These are phyloP conservation scores for Gambusia holbrooki DNA, from an alignment of 2,113 vertebrate genomes.

Conservation along the genomic window DNA sequence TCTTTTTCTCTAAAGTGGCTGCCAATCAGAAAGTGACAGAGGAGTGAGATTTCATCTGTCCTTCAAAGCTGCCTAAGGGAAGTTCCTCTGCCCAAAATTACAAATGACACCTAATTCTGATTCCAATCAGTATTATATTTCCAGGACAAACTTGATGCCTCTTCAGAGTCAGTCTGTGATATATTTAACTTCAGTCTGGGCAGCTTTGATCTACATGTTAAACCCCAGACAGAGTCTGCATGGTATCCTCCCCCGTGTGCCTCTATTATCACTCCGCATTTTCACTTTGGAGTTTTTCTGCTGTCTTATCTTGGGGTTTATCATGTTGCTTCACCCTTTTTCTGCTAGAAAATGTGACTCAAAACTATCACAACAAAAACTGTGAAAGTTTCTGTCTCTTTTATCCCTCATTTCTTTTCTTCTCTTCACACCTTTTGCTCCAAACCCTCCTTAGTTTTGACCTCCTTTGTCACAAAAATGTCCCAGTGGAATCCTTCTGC, in stretches of 20 bases:
- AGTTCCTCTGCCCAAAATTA: conserved; percentile 20
- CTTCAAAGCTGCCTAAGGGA: conserved; percentile 22
- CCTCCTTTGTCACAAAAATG: conserved; percentile 37
- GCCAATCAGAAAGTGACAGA: conserved; percentile 25
- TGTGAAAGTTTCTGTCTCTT: conserved; percentile 3
- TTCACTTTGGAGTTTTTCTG: conserved; percentile 4
- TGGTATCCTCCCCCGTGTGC: conserved; percentile 27
- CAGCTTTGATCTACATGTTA: not conserved
- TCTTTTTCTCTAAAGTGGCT: conserved; percentile 14
- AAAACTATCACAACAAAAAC: not conserved
- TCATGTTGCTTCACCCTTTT: conserved; percentile 19
- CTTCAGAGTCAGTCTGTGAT: conserved; percentile 10
- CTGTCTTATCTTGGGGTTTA: conserved; percentile 20
- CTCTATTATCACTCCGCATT: conserved; percentile 38
- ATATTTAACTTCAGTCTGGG: not conserved
- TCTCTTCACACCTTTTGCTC: conserved; percentile 13
- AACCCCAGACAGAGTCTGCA: conserved; percentile 3
- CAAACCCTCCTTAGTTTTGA: conserved; percentile 7
- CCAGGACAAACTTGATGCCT: conserved; percentile 22
- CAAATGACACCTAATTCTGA: conserved; percentile 41
- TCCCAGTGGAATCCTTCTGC: not conserved
- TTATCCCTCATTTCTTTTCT: conserved; percentile 4
- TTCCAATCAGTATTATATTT: conserved; percentile 34
- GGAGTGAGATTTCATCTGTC: conserved; percentile 37
- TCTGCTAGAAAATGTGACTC: not conserved